Evolutionary conservation across 2,797 vertebrate species (phyloP), one percentile per base, ranked within the genome.

Genomic region (Neosalanx taihuensis): DNA sequence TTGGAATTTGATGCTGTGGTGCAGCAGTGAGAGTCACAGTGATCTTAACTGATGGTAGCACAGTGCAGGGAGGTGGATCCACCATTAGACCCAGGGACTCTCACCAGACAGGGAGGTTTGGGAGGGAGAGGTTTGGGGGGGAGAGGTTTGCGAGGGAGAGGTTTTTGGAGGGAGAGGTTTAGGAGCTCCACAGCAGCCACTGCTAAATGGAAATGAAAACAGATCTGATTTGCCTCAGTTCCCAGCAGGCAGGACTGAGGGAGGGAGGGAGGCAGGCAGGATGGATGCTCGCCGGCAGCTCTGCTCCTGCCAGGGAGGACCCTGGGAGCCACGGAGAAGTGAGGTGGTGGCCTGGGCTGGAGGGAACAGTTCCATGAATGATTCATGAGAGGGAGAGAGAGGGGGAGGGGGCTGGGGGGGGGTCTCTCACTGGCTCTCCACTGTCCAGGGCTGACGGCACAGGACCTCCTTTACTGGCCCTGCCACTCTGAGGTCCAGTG

Each of bases 211-310:
- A 78, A 87, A 80, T 75, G 64, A 76, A 83, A 82, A 75, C 78
- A 70, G 77, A 80, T 81, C 70, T 64, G 77, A 76, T 89, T 85
- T 85, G 76, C 73, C 81, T 78, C 67, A 77, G 67, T 76, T 82
- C 68, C 63, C 12, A 30, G 76, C 81, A 80, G 62, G 79, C 70
- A 70, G 67, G 75, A 80, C 76, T 83, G 81, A 84, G 72, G 15
- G 70, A 79, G 83, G 72, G 37, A 10, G 30, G 76, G 82, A 79
- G 61, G 79, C 70, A 71, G 66, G 75, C 81, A 76, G 82, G 81
- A 83, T 72, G 18, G 70, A 79, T 82, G 72, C 73, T 81, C 17
- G 18, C 15, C 3, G 18, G 33, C 37, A 17, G 79, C 51, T 56
- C 15, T 6, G 79, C 77, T 72, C 72, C 68, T 71, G 72, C 73